A percentile compares a stretch with the other conserved stretches of the same genome.
phyloP scores from a whole-genome alignment of 2,113 vertebrate genomes.

The Oncorhynchus gorbuscha region DNA sequence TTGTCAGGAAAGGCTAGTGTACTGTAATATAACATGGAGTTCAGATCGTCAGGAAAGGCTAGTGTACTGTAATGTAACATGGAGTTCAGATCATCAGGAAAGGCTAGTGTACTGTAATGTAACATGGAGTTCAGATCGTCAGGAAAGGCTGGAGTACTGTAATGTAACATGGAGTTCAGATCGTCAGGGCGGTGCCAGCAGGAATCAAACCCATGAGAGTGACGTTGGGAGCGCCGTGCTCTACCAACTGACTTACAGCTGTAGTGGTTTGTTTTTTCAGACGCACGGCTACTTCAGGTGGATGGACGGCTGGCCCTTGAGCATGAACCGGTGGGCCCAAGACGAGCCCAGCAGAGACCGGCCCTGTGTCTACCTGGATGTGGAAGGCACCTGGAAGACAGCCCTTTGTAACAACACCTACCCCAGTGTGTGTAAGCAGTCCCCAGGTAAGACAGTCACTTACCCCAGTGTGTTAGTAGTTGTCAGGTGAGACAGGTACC shows the following conservation, averaged over 20 bases:
- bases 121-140: no score
- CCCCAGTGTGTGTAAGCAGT: slow-evolving; percentile 81
- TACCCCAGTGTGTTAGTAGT: background rate
- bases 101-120: no score
- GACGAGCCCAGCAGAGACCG: slow-evolving; percentile 77
- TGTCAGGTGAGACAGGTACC: background rate
- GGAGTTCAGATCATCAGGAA: no score
- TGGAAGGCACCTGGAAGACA: slow-evolving; percentile 83
- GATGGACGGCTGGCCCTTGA: slow-evolving; percentile 84
- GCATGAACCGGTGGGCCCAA: slow-evolving; percentile 77
- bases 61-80: no score
- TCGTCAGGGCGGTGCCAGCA: background rate
- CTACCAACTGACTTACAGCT: no score
- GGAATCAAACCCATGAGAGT: background rate
- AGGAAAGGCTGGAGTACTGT: no score
- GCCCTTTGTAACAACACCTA: slow-evolving; percentile 79
- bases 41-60: no score
- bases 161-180: no score
- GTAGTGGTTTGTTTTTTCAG: slow-evolving; percentile 58
- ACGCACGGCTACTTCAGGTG: slow-evolving; percentile 78
- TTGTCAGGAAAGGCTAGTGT: no score
- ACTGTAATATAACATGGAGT: no score
- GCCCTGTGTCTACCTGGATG: slow-evolving; percentile 85
- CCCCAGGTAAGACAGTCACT: slow-evolving; percentile 70
- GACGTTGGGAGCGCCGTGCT: no score